Conservation (phyloP, 2,888 invertebrate species). For the Dioctria rufipes region DNA sequence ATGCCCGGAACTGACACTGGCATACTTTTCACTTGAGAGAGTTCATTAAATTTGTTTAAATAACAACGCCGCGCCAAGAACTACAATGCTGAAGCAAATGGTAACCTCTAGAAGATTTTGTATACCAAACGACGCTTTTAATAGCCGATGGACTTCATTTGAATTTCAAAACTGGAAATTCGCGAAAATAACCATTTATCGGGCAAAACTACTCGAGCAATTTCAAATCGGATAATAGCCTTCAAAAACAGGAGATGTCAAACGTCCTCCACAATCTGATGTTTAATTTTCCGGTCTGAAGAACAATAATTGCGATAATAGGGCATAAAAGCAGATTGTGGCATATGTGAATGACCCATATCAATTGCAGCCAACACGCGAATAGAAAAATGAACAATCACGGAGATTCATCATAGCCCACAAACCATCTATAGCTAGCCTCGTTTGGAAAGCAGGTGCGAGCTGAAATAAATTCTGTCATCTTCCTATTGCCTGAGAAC, state of each 20-base stretch:
- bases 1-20: not conserved
- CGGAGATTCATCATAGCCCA: no score
- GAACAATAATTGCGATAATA: constrained; percentile 30
- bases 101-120: no score
- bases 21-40: not conserved
- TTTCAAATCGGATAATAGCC: not conserved
- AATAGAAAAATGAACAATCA: constrained; percentile 17
- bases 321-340: not conserved
- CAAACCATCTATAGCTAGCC: no score
- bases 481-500: constrained; percentile 9
- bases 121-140: no score
- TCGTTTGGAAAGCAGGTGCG: not conserved
- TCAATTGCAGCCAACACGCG: constrained; percentile 39
- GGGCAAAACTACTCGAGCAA: not conserved
- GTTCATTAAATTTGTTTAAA: not conserved
- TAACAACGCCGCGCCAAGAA: not conserved
- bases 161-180: constrained; percentile 4
- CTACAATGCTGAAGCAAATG: no score
- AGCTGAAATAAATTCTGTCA: constrained; percentile 1
- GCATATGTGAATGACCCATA: constrained; percentile 32
- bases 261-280: not conserved
- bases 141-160: not conserved
- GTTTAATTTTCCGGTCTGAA: constrained; percentile 42
- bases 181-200: not conserved
- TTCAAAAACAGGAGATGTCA: not conserved